A percentile compares a stretch with the other conserved stretches of the same genome.
These are phyloP conservation scores for Mallateleia sp. DNA, from an alignment of 2,888 invertebrate species.

Conservation along the genomic window DNA sequence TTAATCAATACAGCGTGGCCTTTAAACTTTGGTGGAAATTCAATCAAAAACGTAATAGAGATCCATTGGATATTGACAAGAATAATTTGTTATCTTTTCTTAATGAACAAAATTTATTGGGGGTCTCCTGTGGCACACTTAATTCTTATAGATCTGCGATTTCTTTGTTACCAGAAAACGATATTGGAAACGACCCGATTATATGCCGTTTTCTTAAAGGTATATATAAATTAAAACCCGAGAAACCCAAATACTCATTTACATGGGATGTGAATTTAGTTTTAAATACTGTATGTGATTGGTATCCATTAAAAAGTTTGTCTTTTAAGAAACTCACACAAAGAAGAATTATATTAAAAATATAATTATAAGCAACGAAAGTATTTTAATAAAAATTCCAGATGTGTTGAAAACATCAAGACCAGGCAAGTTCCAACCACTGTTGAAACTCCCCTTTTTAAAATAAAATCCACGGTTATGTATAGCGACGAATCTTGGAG, in stretches of 20 bases:
- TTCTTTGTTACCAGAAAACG: constrained; percentile 37
- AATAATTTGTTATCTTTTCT: constrained; percentile 24
- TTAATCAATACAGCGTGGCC: constrained; percentile 32
- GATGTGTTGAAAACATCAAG: constrained; percentile 22
- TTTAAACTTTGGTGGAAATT: constrained; percentile 35
- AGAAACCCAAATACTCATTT: constrained; percentile 51
- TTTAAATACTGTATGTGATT: constrained; percentile 11
- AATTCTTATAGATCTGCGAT: constrained; percentile 53
- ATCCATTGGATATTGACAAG: constrained; percentile 16
- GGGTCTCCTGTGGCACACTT: constrained; percentile 25
- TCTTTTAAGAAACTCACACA: constrained; percentile 22
- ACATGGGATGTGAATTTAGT: constrained; percentile 66
- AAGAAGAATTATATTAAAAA: constrained; percentile 44
- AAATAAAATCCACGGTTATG: not conserved
- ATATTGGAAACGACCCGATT: constrained; percentile 47
- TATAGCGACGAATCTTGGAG: not conserved
- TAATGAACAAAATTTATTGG: constrained; percentile 10
- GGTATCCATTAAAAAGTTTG: constrained; percentile 24
- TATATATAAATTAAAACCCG: constrained; percentile 41
- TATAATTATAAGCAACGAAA: not conserved
- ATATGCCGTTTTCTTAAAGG: constrained; percentile 64
- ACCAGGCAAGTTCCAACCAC: constrained; percentile 12
- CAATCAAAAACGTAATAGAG: constrained; percentile 1
- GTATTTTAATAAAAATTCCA: not conserved
- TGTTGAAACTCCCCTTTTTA: constrained; percentile 2